phyloP scores from a whole-genome alignment of 2,797 vertebrate genomes.

The Pipistrellus pygmaeus region DNA sequence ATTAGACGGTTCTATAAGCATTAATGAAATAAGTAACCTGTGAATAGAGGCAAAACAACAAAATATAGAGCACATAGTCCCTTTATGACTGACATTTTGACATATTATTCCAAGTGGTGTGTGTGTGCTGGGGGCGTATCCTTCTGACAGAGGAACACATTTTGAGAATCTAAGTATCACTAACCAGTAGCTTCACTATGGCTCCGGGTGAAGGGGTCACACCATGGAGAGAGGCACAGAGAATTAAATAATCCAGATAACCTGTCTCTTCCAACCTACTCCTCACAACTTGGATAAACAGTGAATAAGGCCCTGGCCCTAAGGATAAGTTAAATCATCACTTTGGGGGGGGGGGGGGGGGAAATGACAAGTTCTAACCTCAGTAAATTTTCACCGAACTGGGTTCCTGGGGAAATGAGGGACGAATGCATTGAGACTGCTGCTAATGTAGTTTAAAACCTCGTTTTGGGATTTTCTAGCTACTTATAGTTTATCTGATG shows the following conservation, averaged over 20 bases:
- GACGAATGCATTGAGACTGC: neutral
- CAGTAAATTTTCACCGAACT: neutral
- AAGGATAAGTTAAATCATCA: neutral
- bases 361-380: neutral
- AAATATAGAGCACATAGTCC: neutral
- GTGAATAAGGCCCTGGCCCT: neutral
- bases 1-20: slow-evolving; percentile 51
- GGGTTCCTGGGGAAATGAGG: neutral
- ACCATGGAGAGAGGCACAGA: neutral
- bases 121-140: neutral
- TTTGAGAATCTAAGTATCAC: neutral
- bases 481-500: neutral
- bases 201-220: neutral
- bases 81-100: neutral
- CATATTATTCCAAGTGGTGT: neutral
- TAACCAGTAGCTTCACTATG: neutral
- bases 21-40: slow-evolving; percentile 47
- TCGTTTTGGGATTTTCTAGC: slow-evolving; percentile 1
- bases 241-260: slow-evolving; percentile 14
- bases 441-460: neutral
- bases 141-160: neutral
- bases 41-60: neutral
- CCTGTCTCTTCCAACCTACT: neutral
- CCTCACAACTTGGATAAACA: neutral
- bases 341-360: neutral